A percentile compares a stretch with the other conserved stretches of the same genome.
These are phyloP conservation scores for Simalia tracyae DNA, from an alignment of 2,797 vertebrate genomes.

Conservation along the genomic window DNA sequence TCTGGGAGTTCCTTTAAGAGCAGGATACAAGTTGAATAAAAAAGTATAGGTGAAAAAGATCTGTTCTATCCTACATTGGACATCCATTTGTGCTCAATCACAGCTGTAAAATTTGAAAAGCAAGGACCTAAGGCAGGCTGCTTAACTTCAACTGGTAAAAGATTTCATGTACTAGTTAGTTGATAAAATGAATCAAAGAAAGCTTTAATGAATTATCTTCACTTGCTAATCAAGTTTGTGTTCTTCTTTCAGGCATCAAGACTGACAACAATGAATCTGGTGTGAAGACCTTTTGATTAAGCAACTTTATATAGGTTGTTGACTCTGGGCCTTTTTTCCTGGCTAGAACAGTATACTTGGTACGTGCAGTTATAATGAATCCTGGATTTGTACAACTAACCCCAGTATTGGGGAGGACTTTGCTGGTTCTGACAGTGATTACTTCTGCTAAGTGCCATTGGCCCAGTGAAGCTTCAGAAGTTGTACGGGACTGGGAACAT, in stretches of 20 bases:
- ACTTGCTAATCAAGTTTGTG: slow-evolving; percentile 27
- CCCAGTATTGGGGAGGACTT: slow-evolving; percentile 80
- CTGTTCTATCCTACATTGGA: neutral
- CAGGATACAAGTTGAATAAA: neutral
- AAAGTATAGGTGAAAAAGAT: neutral
- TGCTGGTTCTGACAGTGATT: slow-evolving; percentile 78
- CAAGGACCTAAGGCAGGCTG: neutral
- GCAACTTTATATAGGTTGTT: slow-evolving; percentile 36
- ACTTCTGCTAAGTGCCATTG: slow-evolving; percentile 71
- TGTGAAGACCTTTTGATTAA: slow-evolving; percentile 63
- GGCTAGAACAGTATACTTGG: slow-evolving; percentile 21
- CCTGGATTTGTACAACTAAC: slow-evolving; percentile 57
- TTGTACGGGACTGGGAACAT: slow-evolving; percentile 79
- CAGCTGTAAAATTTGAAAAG: neutral
- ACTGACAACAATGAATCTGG: slow-evolving; percentile 69
- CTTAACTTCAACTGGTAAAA: rapidly evolving
- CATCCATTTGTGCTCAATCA: neutral
- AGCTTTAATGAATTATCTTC: neutral
- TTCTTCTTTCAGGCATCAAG: slow-evolving; percentile 65
- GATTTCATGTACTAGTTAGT: neutral
- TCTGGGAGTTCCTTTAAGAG: neutral
- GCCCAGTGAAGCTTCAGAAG: slow-evolving; percentile 77
- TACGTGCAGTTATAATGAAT: slow-evolving; percentile 67
- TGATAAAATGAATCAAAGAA: neutral
- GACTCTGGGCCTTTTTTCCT: slow-evolving; percentile 25